These are phyloP conservation scores for Arenaria interpres DNA, from an alignment of 2,113 vertebrate species.

Conservation along the genomic window DNA sequence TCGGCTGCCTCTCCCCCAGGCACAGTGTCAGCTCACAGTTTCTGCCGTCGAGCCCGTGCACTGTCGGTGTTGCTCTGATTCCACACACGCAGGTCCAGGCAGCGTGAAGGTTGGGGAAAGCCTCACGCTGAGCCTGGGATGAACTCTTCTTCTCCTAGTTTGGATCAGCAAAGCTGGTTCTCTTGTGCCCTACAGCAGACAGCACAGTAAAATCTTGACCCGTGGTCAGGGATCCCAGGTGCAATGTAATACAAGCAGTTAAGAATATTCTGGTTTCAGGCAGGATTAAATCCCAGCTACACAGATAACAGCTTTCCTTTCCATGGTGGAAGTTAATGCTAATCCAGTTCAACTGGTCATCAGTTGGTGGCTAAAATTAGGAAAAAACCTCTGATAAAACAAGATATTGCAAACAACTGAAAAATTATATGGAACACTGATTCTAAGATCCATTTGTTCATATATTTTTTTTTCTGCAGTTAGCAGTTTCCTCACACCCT, in stretches of 20 bases:
- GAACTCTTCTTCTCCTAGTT: not conserved
- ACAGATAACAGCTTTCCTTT: not conserved
- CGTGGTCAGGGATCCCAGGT: not conserved
- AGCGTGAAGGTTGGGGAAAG: not conserved
- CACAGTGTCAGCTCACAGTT: accelerated
- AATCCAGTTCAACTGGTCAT: not conserved
- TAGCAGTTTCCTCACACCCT: not conserved
- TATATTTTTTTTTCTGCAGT: not conserved
- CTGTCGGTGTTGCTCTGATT: not conserved
- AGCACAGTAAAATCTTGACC: not conserved
- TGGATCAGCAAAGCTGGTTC: not conserved
- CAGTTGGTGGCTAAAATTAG: not conserved
- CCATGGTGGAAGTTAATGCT: not conserved
- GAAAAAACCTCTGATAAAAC: not conserved
- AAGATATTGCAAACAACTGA: not conserved
- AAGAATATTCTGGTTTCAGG: not conserved
- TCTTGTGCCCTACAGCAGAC: not conserved
- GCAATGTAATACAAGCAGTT: not conserved
- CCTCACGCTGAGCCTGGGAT: not conserved
- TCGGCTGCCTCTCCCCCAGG: not conserved
- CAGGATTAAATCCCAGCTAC: not conserved
- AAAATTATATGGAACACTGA: not conserved
- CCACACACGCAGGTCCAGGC: accelerated
- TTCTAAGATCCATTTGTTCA: not conserved
- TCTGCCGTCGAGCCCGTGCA: accelerated